Conservation (phyloP, 1,140 invertebrate genomes). For the Trichonephila inaurata region DNA sequence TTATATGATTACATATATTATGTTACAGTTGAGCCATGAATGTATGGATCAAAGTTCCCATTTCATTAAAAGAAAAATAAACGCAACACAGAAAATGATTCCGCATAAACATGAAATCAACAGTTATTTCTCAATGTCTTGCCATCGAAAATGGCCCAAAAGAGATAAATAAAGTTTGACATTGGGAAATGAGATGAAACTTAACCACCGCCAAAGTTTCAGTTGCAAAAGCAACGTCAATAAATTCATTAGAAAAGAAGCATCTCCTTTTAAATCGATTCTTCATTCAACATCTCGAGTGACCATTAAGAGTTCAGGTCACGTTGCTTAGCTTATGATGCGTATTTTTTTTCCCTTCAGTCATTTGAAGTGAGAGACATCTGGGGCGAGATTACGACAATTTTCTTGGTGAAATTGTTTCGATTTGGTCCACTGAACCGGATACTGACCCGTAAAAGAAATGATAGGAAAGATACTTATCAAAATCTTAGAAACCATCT, state of each 20-base stretch:
- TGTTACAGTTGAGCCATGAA: too few species aligned
- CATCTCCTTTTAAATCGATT: conserved; percentile 9
- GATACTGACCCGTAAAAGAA: neutral
- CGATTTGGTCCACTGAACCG: neutral
- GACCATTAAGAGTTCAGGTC: conserved; percentile 20
- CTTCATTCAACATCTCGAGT: conserved; percentile 12
- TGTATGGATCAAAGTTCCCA: too few species aligned
- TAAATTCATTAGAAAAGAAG: conserved; percentile 14
- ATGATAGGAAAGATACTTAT: too few species aligned
- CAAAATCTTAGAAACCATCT: too few species aligned
- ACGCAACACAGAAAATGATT: too few species aligned
- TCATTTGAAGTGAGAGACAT: neutral
- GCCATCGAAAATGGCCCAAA: too few species aligned
- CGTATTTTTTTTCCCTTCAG: neutral
- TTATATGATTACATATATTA: too few species aligned
- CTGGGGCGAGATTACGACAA: neutral
- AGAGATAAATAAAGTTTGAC: neutral
- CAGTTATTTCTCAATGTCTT: too few species aligned
- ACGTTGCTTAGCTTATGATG: neutral
- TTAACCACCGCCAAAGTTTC: neutral
- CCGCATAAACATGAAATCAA: too few species aligned
- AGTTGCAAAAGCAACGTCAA: conserved; percentile 13
- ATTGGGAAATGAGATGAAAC: neutral
- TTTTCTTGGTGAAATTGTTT: conserved; percentile 5
- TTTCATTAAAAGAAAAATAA: too few species aligned